A percentile compares a stretch with the other conserved stretches of the same genome.
Evolutionary conservation across 1,140 invertebrate species (phyloP).

Genomic region (Drosophila orosa): DNA sequence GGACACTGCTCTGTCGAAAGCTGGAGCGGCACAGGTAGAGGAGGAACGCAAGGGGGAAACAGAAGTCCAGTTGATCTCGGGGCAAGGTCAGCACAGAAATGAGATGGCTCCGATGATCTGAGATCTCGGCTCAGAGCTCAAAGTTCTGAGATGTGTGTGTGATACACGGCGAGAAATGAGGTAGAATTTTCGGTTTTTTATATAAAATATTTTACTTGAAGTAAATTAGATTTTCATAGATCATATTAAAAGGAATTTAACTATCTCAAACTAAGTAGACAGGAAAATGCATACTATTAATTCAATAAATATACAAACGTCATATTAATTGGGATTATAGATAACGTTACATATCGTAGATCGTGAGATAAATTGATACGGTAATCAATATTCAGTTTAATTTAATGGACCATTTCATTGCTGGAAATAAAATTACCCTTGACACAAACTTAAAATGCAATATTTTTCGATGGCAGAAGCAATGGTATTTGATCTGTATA

Average conservation of each 20-base stretch:
- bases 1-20: conserved; percentile 19
- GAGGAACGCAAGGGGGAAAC: conserved; percentile 2
- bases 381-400: too few relatives aligned
- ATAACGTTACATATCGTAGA: background rate
- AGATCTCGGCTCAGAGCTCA: conserved; percentile 5
- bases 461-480: too few relatives aligned
- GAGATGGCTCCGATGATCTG: conserved; percentile 32
- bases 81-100: conserved; percentile 41
- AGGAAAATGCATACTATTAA: too few relatives aligned
- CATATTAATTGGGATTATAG: too few relatives aligned
- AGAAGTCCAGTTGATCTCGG: conserved; percentile 47
- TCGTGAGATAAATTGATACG: too few relatives aligned
- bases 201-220: background rate
- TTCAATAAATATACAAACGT: background rate
- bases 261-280: background rate
- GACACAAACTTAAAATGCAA: too few relatives aligned
- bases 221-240: background rate
- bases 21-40: conserved; percentile 2
- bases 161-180: background rate
- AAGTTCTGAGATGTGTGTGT: conserved; percentile 5
- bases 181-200: background rate
- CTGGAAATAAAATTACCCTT: too few relatives aligned
- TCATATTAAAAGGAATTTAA: background rate
- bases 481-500: too few relatives aligned
- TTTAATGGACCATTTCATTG: too few relatives aligned